Conservation (phyloP, 2,888 invertebrate species). For the Lasius fuliginosus region DNA sequence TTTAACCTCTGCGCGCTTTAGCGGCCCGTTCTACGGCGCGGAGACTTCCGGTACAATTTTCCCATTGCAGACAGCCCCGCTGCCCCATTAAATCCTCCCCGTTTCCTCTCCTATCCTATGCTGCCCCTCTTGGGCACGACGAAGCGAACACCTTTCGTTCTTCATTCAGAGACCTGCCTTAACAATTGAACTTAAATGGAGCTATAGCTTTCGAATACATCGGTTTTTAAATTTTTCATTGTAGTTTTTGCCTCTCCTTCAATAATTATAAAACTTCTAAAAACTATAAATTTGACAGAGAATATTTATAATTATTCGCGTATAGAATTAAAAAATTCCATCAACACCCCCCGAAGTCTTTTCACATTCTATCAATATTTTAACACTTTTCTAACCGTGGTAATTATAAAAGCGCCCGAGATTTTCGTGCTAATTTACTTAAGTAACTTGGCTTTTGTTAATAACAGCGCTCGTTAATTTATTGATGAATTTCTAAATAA, state of each 20-base stretch:
- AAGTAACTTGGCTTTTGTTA: background rate
- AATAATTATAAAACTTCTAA: background rate
- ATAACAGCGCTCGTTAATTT: background rate
- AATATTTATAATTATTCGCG: background rate
- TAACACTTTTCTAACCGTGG: background rate
- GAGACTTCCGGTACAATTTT: slow-evolving; percentile 83
- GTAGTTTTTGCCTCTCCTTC: background rate
- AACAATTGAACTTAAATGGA: background rate
- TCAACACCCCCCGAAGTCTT: background rate
- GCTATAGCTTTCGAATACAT: background rate
- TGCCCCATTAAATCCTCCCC: slow-evolving; percentile 71
- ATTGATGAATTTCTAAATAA: slow-evolving; percentile 6
- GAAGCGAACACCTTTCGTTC: slow-evolving; percentile 12
- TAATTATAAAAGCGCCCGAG: slow-evolving; percentile 3
- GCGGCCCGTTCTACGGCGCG: slow-evolving; percentile 61
- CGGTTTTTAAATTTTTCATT: background rate
- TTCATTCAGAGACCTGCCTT: background rate
- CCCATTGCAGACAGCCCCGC: slow-evolving; percentile 73
- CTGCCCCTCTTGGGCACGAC: slow-evolving; percentile 1
- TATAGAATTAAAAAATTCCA: background rate
- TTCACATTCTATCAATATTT: background rate
- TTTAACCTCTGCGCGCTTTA: slow-evolving; percentile 77
- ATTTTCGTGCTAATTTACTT: background rate
- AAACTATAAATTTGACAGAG: background rate
- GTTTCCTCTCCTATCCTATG: background rate